Evolutionary conservation across 2,888 invertebrate genomes (phyloP).

Genomic region (Lycaena phlaeas): DNA sequence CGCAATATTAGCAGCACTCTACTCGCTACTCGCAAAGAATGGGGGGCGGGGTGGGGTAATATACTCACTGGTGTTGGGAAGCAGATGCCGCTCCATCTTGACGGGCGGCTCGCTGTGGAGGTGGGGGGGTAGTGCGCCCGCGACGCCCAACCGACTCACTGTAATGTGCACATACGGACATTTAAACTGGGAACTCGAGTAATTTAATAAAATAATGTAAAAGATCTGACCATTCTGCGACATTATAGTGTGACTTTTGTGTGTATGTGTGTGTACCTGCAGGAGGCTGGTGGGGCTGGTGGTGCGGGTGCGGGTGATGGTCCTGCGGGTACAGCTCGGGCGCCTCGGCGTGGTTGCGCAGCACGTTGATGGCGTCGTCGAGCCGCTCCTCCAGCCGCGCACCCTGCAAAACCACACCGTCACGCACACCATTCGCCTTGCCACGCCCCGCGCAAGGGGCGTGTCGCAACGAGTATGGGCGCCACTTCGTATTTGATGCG

Average conservation of each 20-base stretch:
- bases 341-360: slow-evolving; percentile 95
- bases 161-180: too few species aligned
- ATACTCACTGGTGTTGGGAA: slow-evolving; percentile 75
- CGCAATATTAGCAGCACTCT: background rate
- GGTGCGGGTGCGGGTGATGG: slow-evolving; percentile 44
- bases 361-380: slow-evolving; percentile 95
- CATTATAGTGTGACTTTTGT: too few species aligned
- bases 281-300: slow-evolving; percentile 63
- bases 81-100: slow-evolving; percentile 76
- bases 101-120: slow-evolving; percentile 74
- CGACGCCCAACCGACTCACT: slow-evolving; percentile 42
- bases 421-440: background rate
- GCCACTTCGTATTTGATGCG: too few species aligned
- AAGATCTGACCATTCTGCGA: too few species aligned
- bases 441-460: background rate
- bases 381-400: slow-evolving; percentile 95
- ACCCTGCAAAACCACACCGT: slow-evolving; percentile 67
- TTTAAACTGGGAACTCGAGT: too few species aligned
- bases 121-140: slow-evolving; percentile 58
- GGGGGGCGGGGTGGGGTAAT: too few species aligned
- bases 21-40: too few species aligned
- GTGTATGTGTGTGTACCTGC: slow-evolving; percentile 16
- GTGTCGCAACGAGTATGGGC: too few species aligned
- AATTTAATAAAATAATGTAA: too few species aligned
- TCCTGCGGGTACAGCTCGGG: slow-evolving; percentile 70